Evolutionary conservation across 2,888 invertebrate genomes (phyloP).

Genomic region (Gibbula magus): DNA sequence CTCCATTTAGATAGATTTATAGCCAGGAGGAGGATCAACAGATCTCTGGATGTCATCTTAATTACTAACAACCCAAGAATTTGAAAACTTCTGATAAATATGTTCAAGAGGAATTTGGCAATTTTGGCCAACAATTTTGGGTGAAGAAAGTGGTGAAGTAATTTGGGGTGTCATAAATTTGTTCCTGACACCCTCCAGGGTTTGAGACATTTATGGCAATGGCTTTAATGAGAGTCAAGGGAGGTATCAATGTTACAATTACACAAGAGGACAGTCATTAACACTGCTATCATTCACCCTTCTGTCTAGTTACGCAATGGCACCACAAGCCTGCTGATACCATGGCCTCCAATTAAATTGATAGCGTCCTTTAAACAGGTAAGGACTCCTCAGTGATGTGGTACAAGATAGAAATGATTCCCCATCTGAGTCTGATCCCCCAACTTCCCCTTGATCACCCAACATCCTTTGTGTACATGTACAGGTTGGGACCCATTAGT

Average conservation of each 20-base stretch:
- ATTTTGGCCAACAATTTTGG: background rate
- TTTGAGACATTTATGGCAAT: too few relatives aligned
- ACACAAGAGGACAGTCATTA: background rate
- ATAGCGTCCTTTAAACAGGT: too few relatives aligned
- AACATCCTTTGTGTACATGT: too few relatives aligned
- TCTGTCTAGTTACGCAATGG: background rate
- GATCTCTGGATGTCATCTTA: background rate
- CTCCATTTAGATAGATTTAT: conserved; percentile 21
- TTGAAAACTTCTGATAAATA: background rate
- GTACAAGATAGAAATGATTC: too few relatives aligned
- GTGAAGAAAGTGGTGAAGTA: background rate
- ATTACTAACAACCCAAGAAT: background rate
- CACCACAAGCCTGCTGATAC: background rate
- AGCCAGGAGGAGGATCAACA: background rate
- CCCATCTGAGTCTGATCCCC: too few relatives aligned
- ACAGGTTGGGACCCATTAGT: background rate
- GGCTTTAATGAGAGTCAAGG: too few relatives aligned
- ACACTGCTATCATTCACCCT: background rate
- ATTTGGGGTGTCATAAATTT: background rate
- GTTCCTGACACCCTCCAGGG: background rate
- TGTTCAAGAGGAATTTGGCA: background rate
- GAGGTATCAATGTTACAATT: background rate
- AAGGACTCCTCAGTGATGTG: too few relatives aligned
- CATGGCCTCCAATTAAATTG: too few relatives aligned
- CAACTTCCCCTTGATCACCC: too few relatives aligned